Conservation (phyloP, 2,797 vertebrate genomes). For the Picus viridis region DNA sequence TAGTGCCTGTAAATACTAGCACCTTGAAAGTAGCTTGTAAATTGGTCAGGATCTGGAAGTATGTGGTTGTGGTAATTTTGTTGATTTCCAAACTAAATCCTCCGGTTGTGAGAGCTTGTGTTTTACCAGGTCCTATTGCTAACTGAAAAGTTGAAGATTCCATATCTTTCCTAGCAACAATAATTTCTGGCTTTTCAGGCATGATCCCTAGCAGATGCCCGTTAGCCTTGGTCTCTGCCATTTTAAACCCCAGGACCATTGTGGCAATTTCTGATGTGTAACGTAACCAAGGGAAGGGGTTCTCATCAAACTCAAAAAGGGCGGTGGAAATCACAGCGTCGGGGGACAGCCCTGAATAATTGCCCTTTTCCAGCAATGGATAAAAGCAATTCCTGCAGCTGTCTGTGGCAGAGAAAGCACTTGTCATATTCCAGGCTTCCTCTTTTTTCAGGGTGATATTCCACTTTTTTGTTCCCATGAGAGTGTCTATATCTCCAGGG, state of each 20-base stretch:
- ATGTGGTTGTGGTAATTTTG: neutral
- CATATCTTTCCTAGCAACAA: conserved; percentile 57
- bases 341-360: rapidly evolving
- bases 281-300: conserved; percentile 76
- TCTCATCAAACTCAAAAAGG: conserved; percentile 72
- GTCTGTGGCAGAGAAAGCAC: neutral
- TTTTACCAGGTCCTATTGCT: conserved; percentile 37
- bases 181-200: conserved; percentile 55
- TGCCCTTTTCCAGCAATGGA: neutral
- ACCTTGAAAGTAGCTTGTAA: conserved; percentile 54
- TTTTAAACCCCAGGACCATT: conserved; percentile 65
- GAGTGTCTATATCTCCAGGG: conserved; percentile 67
- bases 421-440: conserved; percentile 9
- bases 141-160: conserved; percentile 2
- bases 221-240: neutral
- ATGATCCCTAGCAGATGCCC: neutral
- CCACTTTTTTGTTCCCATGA: conserved; percentile 43
- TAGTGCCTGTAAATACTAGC: conserved; percentile 53
- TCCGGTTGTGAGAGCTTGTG: conserved; percentile 42
- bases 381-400: conserved; percentile 61
- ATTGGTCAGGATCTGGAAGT: conserved; percentile 75
- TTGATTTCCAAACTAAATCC: conserved; percentile 65
- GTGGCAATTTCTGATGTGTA: neutral
- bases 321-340: conserved; percentile 53
- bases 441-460: conserved; percentile 71